Evolutionary conservation across 2,797 vertebrate genomes (phyloP), one percentile per base, ranked within the genome.

Genomic region (Gallirallus australis): DNA sequence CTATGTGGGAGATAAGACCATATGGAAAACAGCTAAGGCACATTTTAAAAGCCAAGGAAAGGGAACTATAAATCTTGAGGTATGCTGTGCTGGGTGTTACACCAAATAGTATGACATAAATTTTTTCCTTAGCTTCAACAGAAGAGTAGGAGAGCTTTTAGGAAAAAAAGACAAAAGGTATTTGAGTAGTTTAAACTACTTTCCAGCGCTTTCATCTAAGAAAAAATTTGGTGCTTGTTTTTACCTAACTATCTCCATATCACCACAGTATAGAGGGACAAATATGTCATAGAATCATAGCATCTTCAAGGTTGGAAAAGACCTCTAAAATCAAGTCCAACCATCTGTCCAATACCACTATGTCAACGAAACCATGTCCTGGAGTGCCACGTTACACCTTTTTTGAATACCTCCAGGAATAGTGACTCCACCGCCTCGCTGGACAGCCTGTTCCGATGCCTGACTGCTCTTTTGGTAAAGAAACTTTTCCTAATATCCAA

Each of bases 51-150:
- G 20, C n/a, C 61, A 91, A 39, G 65, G 57, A 94, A 89, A 91
- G 69, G 82, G 89, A 91, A 87, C 68, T 47, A n/a, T 96, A 94
- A 94, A 93, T 95, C 79, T 90, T 81, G 61, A 83, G 53, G 65
- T 96, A 57, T 89, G 87, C 87, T 90, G 76, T 9, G 68, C 61
- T 94, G 76, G 56, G 66, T 93, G 65, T 78, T 94, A 71, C 59
- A 68, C 76, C 27, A 65, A 89, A 71, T n/a, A 91, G 82, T 57
- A 56, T 80, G 40, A 71, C 61, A 93, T 87, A 91, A 89, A 25
- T 85, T 56, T 64, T 88, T 94, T 95, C 84, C 93, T 95, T 80
- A 91, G 37, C 60, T 45, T 94, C 89, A 89, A 79, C 40, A 87
- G 64, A 91, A 87, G 6, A 66, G 28, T 28, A 77, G 59, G 91